Evolutionary conservation across 2,113 vertebrate species (phyloP), one percentile per base, ranked within the genome.

Genomic region (Lethenteron camtschaticum): DNA sequence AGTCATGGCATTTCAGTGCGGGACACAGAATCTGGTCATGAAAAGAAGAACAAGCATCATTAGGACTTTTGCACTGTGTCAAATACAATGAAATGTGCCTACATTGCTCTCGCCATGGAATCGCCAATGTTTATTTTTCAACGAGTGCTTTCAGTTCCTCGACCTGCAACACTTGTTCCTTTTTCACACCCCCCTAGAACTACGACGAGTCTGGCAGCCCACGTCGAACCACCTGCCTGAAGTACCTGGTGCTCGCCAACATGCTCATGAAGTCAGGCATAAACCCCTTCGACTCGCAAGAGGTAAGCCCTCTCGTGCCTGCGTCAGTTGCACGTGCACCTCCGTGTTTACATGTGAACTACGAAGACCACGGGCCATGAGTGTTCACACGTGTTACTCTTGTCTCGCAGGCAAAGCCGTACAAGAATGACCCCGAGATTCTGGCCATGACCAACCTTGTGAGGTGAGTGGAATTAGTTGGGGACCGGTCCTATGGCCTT

Each of bases 201-300:
- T 99, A 99, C 1, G 92, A 99, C 69, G 94, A 99, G 82, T 99
- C 94, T 56, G 94, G 94, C 78, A 99, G 94, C 79, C 94, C 94
- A 60, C 84, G 94, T 77, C 83, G 94, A 84, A 99, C 94, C 3
- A 99, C 94, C 70, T 99, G 94, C 81, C 84, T 99, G 81, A 99
- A 99, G 82, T 99, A 99, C 79, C 81, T 99, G 83, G 94, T 99
- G 73, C 80, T 99, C 77, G 94, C 94, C 78, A 99, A 99, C 81
- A 99, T 99, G 94, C 84, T 99, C 60, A 99, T 99, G 94, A 99
- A 99, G 79, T 99, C 94, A 11, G 94, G 94, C 80, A 99, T 99
- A 81, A 99, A 99, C 79, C 94, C 94, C 2, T 99, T 99, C 81
- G 94, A 99, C 79, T 99, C 94, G 74, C 94, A 99, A 81, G 94